A percentile compares a stretch with the other conserved stretches of the same genome.
Evolutionary conservation across 2,888 invertebrate species (phyloP).

Genomic region (Latrodectus elegans): DNA sequence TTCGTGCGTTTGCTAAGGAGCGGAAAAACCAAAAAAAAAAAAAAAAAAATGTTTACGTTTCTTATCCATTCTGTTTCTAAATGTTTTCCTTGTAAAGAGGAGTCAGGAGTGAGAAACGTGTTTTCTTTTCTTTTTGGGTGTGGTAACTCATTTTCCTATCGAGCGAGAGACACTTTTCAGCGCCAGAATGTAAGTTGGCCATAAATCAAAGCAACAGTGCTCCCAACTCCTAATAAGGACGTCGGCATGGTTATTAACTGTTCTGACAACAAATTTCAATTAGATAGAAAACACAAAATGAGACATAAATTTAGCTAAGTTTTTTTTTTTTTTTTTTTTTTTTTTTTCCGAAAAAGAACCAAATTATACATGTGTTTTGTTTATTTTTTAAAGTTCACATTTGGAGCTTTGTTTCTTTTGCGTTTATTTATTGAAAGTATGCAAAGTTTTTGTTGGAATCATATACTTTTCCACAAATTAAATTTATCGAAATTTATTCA

Average conservation of each 20-base stretch:
- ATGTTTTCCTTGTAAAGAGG: slow-evolving; percentile 32
- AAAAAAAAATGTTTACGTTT: slow-evolving; percentile 14
- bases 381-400: no score
- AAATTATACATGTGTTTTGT: no score
- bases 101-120: slow-evolving; percentile 22
- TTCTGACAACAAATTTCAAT: slow-evolving; percentile 63
- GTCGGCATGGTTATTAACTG: slow-evolving; percentile 47
- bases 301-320: slow-evolving; percentile 18
- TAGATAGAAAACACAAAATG: slow-evolving; percentile 28
- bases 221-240: slow-evolving; percentile 60
- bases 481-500: no score
- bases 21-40: slow-evolving; percentile 18
- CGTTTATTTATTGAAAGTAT: no score
- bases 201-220: slow-evolving; percentile 52
- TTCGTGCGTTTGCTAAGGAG: not conserved
- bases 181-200: slow-evolving; percentile 22
- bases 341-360: no score
- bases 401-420: no score
- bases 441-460: no score
- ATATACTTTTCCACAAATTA: no score
- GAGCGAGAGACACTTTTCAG: slow-evolving; percentile 23
- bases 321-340: no score
- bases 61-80: slow-evolving; percentile 1
- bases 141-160: slow-evolving; percentile 21
- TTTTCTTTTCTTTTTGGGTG: slow-evolving; percentile 23